These are phyloP conservation scores for Megalurothrips usitatus DNA, from an alignment of 2,888 invertebrate genomes.

Conservation along the genomic window DNA sequence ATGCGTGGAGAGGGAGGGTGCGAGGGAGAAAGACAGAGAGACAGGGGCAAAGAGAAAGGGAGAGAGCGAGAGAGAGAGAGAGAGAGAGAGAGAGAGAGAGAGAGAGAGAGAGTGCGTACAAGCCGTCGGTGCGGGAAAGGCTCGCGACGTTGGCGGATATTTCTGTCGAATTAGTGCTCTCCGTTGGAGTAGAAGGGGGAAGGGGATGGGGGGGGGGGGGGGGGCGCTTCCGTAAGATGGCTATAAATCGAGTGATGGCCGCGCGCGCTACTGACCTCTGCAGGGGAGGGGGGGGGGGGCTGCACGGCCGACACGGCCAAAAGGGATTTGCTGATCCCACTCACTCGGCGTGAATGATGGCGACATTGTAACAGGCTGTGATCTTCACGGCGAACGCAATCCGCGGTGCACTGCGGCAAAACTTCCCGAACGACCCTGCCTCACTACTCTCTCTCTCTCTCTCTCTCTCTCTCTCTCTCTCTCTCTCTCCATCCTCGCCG, in stretches of 20 bases:
- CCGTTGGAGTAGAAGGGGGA: too few species aligned
- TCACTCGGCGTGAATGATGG: conserved; percentile 18
- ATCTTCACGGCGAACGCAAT: background rate
- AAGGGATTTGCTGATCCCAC: conserved; percentile 18
- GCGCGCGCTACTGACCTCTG: background rate
- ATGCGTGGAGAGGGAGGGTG: too few species aligned
- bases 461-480: background rate
- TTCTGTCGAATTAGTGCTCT: too few species aligned
- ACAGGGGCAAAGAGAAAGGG: too few species aligned
- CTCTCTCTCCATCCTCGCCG: background rate
- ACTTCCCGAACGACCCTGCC: background rate
- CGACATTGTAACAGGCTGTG: conserved; percentile 2
- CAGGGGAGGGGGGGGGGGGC: background rate
- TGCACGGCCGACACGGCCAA: background rate
- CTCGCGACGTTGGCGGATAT: too few species aligned
- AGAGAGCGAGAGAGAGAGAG: too few species aligned
- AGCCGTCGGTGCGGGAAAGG: too few species aligned
- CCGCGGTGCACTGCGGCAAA: background rate
- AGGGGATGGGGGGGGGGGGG: too few species aligned
- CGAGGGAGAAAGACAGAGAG: too few species aligned
- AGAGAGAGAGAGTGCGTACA: too few species aligned
- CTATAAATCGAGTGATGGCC: background rate
- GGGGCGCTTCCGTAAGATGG: background rate
- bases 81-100: too few species aligned
- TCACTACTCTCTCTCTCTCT: background rate